phyloP scores from a whole-genome alignment of 2,888 invertebrate genomes.

The Campoplex capitator region DNA sequence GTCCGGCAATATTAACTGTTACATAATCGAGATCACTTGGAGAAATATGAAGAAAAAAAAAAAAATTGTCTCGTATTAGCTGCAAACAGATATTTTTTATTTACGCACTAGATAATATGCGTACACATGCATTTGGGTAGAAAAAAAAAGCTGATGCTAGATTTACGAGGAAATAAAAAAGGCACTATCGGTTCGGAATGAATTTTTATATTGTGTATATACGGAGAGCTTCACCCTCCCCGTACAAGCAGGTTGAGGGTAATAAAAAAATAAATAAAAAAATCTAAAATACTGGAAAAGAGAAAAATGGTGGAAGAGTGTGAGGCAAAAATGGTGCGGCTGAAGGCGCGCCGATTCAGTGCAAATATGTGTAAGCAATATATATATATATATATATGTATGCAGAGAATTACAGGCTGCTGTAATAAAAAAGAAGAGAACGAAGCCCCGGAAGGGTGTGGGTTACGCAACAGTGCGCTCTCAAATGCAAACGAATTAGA shows the following conservation, averaged over 20 bases:
- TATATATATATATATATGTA: neutral
- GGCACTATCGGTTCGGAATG: conserved; percentile 72
- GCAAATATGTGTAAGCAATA: neutral
- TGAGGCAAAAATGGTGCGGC: conserved; percentile 66
- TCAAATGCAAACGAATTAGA: conserved; percentile 44
- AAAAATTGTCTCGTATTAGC: neutral
- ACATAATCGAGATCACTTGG: neutral
- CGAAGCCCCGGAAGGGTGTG: conserved; percentile 29
- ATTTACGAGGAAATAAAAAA: conserved; percentile 63
- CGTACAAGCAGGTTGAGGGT: conserved; percentile 23
- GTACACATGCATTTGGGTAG: conserved; percentile 56
- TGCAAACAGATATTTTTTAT: conserved; percentile 20
- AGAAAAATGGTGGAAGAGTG: conserved; percentile 11
- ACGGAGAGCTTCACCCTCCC: conserved; percentile 15
- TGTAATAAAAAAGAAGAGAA: conserved; percentile 38
- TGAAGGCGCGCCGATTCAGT: conserved; percentile 42
- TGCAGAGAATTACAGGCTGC: neutral
- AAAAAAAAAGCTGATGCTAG: no score
- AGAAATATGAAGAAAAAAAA: neutral
- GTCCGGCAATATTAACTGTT: no score
- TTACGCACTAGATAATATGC: conserved; percentile 65
- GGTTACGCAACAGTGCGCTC: conserved; percentile 49
- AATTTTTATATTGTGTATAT: neutral
- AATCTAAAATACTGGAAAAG: conserved; percentile 34
- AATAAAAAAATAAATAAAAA: neutral